phyloP scores from a whole-genome alignment of 1,140 invertebrate genomes.

The Papilio dardanus region DNA sequence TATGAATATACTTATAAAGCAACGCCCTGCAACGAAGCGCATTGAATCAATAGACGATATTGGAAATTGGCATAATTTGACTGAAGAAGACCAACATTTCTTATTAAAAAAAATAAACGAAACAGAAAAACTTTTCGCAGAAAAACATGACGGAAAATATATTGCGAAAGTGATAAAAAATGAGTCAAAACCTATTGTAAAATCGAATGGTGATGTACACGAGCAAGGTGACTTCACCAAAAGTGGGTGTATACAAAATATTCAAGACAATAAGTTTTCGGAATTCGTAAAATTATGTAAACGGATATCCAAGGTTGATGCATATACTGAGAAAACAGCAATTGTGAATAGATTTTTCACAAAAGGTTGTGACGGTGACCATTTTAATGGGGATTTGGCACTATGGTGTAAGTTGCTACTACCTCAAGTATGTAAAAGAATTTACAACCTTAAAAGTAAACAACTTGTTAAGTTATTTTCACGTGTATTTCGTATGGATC shows the following conservation, averaged over 20 bases:
- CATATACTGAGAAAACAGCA: constrained; percentile 92
- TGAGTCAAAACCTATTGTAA: constrained; percentile 45
- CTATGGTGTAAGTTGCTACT: constrained; percentile 94
- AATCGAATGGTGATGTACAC: constrained; percentile 36
- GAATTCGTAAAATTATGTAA: constrained; percentile 91
- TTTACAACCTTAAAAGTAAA: constrained; percentile 97
- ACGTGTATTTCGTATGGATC: constrained; percentile 88
- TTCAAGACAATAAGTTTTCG: constrained; percentile 88
- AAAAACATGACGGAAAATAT: constrained; percentile 80
- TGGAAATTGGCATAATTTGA: constrained; percentile 88
- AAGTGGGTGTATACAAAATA: constrained; percentile 42
- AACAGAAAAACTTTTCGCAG: constrained; percentile 81
- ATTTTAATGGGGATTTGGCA: constrained; percentile 89
- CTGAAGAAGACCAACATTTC: constrained; percentile 86
- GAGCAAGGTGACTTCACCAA: constrained; percentile 40
- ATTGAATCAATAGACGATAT: constrained; percentile 92
- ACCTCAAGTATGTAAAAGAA: constrained; percentile 90
- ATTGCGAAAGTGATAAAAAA: constrained; percentile 73
- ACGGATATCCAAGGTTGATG: constrained; percentile 88
- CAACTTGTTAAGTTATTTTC: constrained; percentile 95
- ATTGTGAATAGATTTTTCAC: constrained; percentile 87
- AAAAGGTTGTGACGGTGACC: constrained; percentile 85
- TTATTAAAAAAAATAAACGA: constrained; percentile 85
- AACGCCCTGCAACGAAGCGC: constrained; percentile 90
- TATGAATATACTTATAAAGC: constrained; percentile 90